Percentiles rank a stretch among this genome's conserved stretches.
These are phyloP conservation scores for Brachypterus glaber DNA, from an alignment of 2,888 invertebrate genomes.

Conservation along the genomic window DNA sequence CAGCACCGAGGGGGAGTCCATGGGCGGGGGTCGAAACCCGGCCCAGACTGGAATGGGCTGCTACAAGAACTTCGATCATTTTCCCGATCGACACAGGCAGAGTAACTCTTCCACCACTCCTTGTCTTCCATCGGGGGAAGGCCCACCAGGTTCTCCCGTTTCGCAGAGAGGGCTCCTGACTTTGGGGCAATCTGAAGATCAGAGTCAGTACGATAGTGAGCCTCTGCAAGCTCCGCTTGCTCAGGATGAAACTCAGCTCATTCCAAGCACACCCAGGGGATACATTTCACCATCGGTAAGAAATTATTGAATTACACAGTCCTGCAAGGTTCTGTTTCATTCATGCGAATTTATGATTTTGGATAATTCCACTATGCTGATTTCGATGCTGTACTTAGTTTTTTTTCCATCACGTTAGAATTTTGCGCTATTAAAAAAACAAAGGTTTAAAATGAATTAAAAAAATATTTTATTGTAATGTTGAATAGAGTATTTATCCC, in stretches of 20 bases:
- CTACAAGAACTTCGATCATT: conserved; percentile 71
- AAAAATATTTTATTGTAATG: too few species aligned
- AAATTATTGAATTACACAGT: too few species aligned
- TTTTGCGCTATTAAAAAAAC: too few species aligned
- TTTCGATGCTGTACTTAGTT: too few species aligned
- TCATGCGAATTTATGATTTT: too few species aligned
- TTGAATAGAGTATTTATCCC: too few species aligned
- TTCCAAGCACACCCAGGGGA: conserved; percentile 36
- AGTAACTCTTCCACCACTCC: conserved; percentile 45
- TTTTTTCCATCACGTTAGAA: too few species aligned
- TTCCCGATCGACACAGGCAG: conserved; percentile 43
- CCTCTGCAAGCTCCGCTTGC: conserved; percentile 32
- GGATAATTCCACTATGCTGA: too few species aligned
- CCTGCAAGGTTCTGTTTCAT: too few species aligned
- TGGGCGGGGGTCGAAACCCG: conserved; percentile 49
- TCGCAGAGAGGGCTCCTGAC: conserved; percentile 32
- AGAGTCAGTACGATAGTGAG: conserved; percentile 19
- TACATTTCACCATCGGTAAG: conserved; percentile 40
- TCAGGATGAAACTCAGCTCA: conserved; percentile 38
- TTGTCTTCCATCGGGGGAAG: conserved; percentile 40
- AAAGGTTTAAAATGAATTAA: too few species aligned
- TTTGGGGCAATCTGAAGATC: conserved; percentile 26
- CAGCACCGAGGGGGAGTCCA: conserved; percentile 61
- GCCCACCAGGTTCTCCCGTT: conserved; percentile 33
- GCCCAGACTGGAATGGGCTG: conserved; percentile 67